These are phyloP conservation scores for Pyrgilauda ruficollis DNA, from an alignment of 2,113 vertebrate species.

Conservation along the genomic window DNA sequence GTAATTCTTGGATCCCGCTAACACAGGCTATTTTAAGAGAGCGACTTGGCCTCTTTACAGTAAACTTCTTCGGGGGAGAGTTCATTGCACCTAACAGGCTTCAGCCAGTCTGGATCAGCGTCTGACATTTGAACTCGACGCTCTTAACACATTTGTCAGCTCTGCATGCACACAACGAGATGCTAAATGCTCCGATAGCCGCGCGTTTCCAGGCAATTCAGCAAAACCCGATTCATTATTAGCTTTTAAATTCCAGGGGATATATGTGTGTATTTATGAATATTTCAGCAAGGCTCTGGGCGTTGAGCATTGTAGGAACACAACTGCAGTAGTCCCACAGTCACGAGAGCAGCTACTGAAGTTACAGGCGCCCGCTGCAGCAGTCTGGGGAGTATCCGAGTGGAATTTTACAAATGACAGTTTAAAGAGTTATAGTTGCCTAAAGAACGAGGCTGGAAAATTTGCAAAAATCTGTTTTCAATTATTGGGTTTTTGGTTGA, in stretches of 20 bases:
- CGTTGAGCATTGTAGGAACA: not conserved
- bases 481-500: not conserved
- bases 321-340: not conserved
- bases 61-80: slow-evolving; percentile 53
- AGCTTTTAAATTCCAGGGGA: not conserved
- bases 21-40: slow-evolving; percentile 60
- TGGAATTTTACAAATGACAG: slow-evolving; percentile 36
- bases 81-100: slow-evolving; percentile 57
- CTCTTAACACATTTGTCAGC: slow-evolving; percentile 13
- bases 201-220: not conserved
- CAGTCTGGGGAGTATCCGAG: not conserved
- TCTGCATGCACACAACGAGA: not conserved
- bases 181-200: not conserved
- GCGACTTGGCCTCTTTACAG: slow-evolving; percentile 52
- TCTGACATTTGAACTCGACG: slow-evolving; percentile 12
- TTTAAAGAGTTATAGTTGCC: slow-evolving; percentile 45
- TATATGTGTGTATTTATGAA: not conserved
- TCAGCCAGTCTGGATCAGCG: not conserved
- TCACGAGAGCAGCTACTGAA: not conserved
- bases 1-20: slow-evolving; percentile 65
- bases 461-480: slow-evolving; percentile 39
- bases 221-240: not conserved
- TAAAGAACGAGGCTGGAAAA: slow-evolving; percentile 52
- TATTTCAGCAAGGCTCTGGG: not conserved
- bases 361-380: not conserved